Conservation (phyloP, 2,113 vertebrate genomes). For the Hippocampus zosterae region DNA sequence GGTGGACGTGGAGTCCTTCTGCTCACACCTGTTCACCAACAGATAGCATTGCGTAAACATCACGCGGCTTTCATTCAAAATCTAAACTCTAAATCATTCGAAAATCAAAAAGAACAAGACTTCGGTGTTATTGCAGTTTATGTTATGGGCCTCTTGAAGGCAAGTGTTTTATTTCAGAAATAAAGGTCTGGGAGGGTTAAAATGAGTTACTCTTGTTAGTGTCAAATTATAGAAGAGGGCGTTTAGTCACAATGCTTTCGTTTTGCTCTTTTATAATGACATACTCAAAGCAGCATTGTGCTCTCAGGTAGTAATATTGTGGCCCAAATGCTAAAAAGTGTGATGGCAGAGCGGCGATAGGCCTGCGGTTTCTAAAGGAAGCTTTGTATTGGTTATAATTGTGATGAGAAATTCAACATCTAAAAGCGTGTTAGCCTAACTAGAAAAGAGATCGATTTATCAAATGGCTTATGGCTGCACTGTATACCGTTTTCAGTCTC, state of each 20-base stretch:
- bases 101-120: neutral
- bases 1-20: constrained; percentile 83
- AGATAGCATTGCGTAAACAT: constrained; percentile 32
- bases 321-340: neutral
- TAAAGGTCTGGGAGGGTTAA: constrained; percentile 39
- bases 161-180: constrained; percentile 28
- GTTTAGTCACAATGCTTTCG: constrained; percentile 22
- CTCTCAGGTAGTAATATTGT: neutral
- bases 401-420: constrained; percentile 20
- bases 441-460: neutral
- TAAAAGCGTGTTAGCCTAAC: constrained; percentile 36
- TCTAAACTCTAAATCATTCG: neutral
- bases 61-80: constrained; percentile 6
- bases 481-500: constrained; percentile 59
- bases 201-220: constrained; percentile 47
- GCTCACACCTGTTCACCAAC: constrained; percentile 77
- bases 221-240: constrained; percentile 21
- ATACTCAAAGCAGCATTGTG: neutral
- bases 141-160: constrained; percentile 41
- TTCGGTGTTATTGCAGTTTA: constrained; percentile 35
- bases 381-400: constrained; percentile 5
- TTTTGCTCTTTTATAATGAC: constrained; percentile 11
- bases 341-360: constrained; percentile 9
- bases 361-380: constrained; percentile 1
- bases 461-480: constrained; percentile 3